Conservation (phyloP, 2,888 invertebrate species). For the Dryococelus australis region DNA sequence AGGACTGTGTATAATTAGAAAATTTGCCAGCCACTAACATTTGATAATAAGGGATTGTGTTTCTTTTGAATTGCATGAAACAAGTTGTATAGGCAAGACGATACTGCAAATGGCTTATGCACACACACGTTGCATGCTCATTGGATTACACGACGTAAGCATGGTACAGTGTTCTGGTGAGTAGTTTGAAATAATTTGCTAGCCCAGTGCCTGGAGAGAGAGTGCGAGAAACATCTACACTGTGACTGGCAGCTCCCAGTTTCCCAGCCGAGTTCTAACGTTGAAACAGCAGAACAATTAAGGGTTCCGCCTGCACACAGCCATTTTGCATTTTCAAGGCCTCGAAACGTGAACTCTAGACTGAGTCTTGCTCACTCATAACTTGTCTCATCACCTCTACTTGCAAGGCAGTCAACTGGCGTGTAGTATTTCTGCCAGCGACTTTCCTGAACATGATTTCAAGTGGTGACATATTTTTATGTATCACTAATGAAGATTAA, state of each 20-base stretch:
- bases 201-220: neutral
- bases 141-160: neutral
- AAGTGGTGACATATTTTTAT: no score
- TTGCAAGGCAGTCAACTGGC: no score
- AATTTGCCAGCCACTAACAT: neutral
- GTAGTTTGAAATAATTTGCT: neutral
- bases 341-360: no score
- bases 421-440: no score
- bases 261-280: no score
- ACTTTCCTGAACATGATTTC: no score
- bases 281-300: no score
- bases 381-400: no score
- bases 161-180: neutral
- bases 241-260: neutral
- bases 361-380: no score
- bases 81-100: conserved; percentile 16
- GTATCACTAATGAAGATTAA: no score
- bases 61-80: neutral
- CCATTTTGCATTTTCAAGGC: no score
- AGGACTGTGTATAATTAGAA: neutral
- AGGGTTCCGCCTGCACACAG: no score
- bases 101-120: conserved; percentile 7
- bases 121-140: neutral
- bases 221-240: neutral
- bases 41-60: neutral